These are phyloP conservation scores for Promerops cafer DNA, from an alignment of 2,113 vertebrate genomes.

Conservation along the genomic window DNA sequence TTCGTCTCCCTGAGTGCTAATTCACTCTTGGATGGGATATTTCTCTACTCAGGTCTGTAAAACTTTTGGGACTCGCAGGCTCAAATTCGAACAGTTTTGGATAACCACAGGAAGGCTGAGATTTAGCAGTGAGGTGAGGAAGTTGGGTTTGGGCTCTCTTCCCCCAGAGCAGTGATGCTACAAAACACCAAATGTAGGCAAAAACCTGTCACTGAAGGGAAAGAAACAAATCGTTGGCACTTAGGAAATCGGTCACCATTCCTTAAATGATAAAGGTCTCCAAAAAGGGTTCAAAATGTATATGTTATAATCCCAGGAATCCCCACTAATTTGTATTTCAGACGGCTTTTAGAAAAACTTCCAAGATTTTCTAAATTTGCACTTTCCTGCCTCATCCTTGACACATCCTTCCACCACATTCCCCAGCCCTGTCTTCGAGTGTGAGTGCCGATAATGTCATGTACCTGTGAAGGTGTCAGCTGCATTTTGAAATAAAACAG, in stretches of 20 bases:
- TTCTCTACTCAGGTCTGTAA: background rate
- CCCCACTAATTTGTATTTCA: background rate
- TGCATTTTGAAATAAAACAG: background rate
- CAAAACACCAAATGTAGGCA: background rate
- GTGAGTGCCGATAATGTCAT: background rate
- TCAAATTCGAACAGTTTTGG: background rate
- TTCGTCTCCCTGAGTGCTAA: background rate
- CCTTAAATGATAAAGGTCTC: background rate
- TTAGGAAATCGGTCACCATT: background rate
- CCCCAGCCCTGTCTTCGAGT: background rate
- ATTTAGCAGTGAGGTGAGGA: background rate
- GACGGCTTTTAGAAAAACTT: background rate
- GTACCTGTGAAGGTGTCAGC: background rate
- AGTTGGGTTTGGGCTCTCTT: background rate
- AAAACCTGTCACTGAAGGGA: background rate
- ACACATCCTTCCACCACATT: background rate
- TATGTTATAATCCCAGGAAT: background rate
- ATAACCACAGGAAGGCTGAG: background rate
- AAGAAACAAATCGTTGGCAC: background rate
- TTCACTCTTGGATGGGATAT: rapidly evolving
- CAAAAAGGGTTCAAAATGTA: background rate
- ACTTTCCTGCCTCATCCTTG: background rate
- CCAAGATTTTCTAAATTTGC: background rate
- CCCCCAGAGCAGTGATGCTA: background rate
- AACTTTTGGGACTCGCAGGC: background rate